Percentiles rank a stretch among this genome's conserved stretches.
Evolutionary conservation across 23 tunicate species (phyloP).

Genomic region (Trididemnum nubilum): DNA sequence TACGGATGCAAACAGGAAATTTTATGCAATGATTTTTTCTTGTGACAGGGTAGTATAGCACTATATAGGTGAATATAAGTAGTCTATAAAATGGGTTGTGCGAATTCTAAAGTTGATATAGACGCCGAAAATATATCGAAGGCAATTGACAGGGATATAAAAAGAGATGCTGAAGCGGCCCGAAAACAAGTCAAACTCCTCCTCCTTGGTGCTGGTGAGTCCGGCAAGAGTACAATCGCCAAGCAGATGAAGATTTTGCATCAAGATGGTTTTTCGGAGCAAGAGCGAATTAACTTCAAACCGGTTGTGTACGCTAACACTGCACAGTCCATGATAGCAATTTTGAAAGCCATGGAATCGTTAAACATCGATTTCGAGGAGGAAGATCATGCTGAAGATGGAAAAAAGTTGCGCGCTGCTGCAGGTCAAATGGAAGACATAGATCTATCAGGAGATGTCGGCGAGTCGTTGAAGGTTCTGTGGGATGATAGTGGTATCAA

Average conservation of each 20-base stretch:
- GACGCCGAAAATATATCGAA: conserved; percentile 51
- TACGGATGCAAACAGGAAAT: too few relatives aligned
- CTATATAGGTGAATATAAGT: too few relatives aligned
- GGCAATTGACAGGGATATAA: conserved; percentile 75
- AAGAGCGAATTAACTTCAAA: conserved; percentile 66
- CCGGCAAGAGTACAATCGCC: conserved; percentile 94
- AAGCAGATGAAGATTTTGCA: conserved; percentile 95
- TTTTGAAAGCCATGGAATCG: conserved; percentile 83
- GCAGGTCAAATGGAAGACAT: conserved; percentile 64
- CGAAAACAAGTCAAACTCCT: conserved; percentile 81
- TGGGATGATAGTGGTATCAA: conserved; percentile 85
- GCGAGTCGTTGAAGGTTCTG: conserved; percentile 50
- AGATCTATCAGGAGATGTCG: conserved; percentile 65
- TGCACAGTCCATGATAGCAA: conserved; percentile 80
- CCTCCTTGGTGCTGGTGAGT: conserved; percentile 95
- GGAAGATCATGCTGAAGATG: conserved; percentile 46
- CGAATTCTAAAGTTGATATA: conserved; percentile 47
- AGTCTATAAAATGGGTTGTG: conserved; percentile 80
- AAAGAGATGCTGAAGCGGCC: conserved; percentile 69
- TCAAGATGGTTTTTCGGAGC: conserved; percentile 82
- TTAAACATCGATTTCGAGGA: conserved; percentile 49
- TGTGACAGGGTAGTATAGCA: too few relatives aligned
- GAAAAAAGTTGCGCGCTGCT: conserved; percentile 50
- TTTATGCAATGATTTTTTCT: too few relatives aligned
- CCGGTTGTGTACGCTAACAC: conserved; percentile 77